These are phyloP conservation scores for Tubiluchus corallicola DNA, from an alignment of 2,888 invertebrate genomes.

Conservation along the genomic window DNA sequence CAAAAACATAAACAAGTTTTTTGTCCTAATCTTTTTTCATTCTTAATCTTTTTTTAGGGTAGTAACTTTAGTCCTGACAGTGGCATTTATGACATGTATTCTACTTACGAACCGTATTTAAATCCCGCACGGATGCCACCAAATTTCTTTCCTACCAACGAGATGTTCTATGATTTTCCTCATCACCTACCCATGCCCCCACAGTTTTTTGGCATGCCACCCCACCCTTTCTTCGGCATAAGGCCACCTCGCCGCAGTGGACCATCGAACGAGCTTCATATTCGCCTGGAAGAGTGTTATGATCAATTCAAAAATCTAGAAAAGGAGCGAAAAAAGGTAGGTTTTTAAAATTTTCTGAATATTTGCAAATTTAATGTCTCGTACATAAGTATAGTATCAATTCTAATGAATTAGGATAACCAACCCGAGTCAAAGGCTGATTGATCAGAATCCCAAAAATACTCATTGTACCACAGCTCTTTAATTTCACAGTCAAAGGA, in stretches of 20 bases:
- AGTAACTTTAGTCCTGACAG: not conserved
- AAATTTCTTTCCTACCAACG: too few species aligned
- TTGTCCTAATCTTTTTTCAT: too few species aligned
- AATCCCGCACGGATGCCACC: not conserved
- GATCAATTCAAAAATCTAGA: conserved; percentile 60
- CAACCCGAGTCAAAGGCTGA: too few species aligned
- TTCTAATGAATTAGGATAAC: too few species aligned
- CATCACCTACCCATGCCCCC: not conserved
- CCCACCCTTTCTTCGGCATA: not conserved
- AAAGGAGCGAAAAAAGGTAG: conserved; percentile 50
- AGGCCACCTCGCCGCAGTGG: conserved; percentile 23
- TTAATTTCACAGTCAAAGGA: too few species aligned
- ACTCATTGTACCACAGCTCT: too few species aligned
- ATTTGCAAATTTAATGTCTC: not conserved
- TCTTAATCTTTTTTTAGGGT: not conserved
- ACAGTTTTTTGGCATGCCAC: not conserved
- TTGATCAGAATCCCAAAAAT: too few species aligned
- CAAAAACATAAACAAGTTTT: too few species aligned
- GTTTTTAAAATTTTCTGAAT: conserved; percentile 6
- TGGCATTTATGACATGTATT: conserved; percentile 3
- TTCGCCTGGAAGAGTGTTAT: conserved; percentile 52
- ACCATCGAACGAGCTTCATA: conserved; percentile 40
- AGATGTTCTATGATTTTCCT: not conserved
- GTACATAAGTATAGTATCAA: not conserved
- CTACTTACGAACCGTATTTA: not conserved